Conservation (phyloP, 1,140 invertebrate species). For the Aporrectodea caliginosa region DNA sequence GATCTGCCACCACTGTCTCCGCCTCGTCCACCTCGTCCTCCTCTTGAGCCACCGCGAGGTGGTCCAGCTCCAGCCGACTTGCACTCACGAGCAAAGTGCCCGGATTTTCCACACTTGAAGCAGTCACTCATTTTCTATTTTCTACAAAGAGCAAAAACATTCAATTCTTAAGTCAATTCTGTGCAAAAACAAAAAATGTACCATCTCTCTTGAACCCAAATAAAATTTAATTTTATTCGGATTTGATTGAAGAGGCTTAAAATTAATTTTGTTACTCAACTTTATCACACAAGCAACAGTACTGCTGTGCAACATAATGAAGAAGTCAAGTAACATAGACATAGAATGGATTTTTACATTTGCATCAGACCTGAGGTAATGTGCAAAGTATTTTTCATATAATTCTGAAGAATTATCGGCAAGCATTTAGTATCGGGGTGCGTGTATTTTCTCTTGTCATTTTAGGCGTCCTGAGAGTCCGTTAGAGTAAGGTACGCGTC, state of each 20-base stretch:
- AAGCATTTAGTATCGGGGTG: too few species aligned
- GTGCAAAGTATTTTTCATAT: too few species aligned
- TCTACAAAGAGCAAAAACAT: neutral
- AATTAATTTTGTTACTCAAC: neutral
- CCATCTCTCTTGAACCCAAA: neutral
- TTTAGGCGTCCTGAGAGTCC: too few species aligned
- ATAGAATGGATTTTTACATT: too few species aligned
- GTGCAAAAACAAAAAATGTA: too few species aligned
- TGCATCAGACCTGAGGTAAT: too few species aligned
- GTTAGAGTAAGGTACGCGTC: too few species aligned
- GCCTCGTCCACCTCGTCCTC: constrained; percentile 10
- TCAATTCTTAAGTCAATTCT: too few species aligned
- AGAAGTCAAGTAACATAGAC: neutral
- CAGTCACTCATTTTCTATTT: constrained; percentile 53
- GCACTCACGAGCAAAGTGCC: constrained; percentile 84
- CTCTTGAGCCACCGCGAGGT: neutral
- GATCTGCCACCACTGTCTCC: constrained; percentile 4
- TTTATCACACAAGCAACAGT: neutral
- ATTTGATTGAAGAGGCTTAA: neutral
- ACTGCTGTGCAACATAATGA: neutral
- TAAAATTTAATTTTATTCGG: neutral
- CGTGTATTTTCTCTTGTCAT: too few species aligned
- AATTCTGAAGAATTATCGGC: too few species aligned
- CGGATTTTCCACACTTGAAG: constrained; percentile 81
- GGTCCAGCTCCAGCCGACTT: constrained; percentile 39